Base-by-base conservation (phyloP, 2,888 invertebrate genomes). In the Entomobrya multifasciata region DNA sequence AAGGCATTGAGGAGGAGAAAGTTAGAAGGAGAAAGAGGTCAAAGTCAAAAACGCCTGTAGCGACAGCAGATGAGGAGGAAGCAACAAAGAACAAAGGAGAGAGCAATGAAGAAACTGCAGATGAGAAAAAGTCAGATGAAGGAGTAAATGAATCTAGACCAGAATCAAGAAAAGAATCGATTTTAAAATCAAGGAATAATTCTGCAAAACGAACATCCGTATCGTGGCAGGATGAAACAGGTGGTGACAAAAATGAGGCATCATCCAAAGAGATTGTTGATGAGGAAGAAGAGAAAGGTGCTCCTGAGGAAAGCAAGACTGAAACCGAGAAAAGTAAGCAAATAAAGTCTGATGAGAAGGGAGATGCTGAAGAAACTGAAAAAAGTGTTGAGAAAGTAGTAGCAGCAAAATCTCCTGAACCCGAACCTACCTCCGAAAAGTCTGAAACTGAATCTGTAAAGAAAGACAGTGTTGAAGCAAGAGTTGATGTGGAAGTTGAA, bases 151-250 rank as follows among this genome's bases (percentile, higher is more conserved):
- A 62, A 36, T 36, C 79, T 0, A 85, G 82, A 52, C 83, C 87
- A 25, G 70, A 65, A 15, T 83, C 82, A 10, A 79, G 74, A 57
- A 87, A 87, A 44, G 76, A 87, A 10, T 87, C 89, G 1, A 88
- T 85, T 74, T 52, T 87, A 13, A 89, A 87, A 41, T 83, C 87
- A n/a, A 67, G 89, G 52, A 84, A 74, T n/a, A 87, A 86, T 17
- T 89, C 89, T 0, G 87, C 87, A 25, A 88, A 88, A 76, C 20
- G 86, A 41, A 82, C 82, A 15, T 83, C 85, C 5, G 89, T 89
- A 25, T 87, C 89, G 17, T 89, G 89, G 89, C 80, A 88, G 25
- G 89, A 89, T 60, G 88, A 89, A 76, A 74, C 72, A n/a, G n/a
- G n/a, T 11, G 81, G 52, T 5, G 74, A 62, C 8, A 83, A 86